Evolutionary conservation across 2,888 invertebrate species (phyloP), one percentile per base, ranked within the genome.

Genomic region (Tetranychus piercei): DNA sequence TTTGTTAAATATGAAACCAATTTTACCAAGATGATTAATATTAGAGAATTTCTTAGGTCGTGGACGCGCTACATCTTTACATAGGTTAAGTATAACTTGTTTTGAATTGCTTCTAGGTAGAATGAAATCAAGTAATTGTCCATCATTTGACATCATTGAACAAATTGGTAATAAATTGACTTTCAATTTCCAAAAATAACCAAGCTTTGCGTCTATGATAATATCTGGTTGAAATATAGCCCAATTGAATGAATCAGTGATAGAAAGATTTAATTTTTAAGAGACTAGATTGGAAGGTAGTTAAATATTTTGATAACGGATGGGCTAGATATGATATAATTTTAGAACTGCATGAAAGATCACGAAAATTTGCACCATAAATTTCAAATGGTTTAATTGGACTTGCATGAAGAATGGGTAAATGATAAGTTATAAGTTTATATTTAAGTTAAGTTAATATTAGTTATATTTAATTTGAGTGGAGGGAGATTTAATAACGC

Each of bases 401-500:
- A 80, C 87, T 86, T 0, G 89, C 88, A 0, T 88, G 85, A 20
- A 89, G 88, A 3, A 92, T 84, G 0, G 92, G 89, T 20, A 87
- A 85, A 83, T 94, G 93, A 79, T 88, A 86, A 73, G 86, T 87
- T 0, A 88, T 86, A n/a, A n/a, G n/a, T n/a, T n/a, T n/a, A n/a
- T n/a, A n/a, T n/a, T n/a, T n/a, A n/a, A n/a, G n/a, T n/a, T n/a
- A n/a, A n/a, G n/a, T n/a, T n/a, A n/a, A n/a, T n/a, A n/a, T n/a
- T n/a, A n/a, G 78, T 86, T 88, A 73, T 88, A 88, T 82, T 90
- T 90, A 43, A 87, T 85, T 79, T 90, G 90, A 34, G 18, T 67
- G 0, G 89, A 88, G 75, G 88, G 87, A 77, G 93, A 74, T 69
- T 76, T 75, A 78, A 93, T 89, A 82, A 95, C 95, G 91, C 91